Evolutionary conservation across 2,113 vertebrate genomes (phyloP).

Genomic region (Lutjanus erythropterus): DNA sequence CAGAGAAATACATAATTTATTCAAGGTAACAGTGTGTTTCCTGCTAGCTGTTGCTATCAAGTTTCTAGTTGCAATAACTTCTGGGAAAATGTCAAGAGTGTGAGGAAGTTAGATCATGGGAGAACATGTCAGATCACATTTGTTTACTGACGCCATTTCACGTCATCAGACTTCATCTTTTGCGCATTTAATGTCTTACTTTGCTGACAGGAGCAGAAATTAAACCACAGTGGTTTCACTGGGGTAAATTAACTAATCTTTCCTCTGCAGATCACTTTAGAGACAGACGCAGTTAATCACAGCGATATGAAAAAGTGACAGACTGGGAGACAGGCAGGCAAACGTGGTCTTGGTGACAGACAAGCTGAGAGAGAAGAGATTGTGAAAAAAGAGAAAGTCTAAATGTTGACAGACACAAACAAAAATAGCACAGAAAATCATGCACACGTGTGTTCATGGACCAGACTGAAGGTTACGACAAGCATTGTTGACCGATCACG

Average conservation of each 20-base stretch:
- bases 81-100: too few relatives aligned
- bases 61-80: too few relatives aligned
- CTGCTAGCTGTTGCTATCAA: too few relatives aligned
- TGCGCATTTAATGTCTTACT: too few relatives aligned
- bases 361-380: background rate
- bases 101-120: too few relatives aligned
- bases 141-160: too few relatives aligned
- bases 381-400: conserved; percentile 27
- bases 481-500: conserved; percentile 79
- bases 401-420: conserved; percentile 42
- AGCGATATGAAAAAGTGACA: conserved; percentile 41
- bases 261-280: conserved; percentile 13
- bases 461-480: conserved; percentile 64
- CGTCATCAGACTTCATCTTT: too few relatives aligned
- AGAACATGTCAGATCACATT: too few relatives aligned
- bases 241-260: conserved; percentile 9
- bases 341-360: conserved; percentile 10
- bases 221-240: background rate
- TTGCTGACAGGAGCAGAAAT: background rate
- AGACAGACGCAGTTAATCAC: conserved; percentile 18
- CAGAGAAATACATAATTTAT: too few relatives aligned
- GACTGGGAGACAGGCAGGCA: conserved; percentile 31
- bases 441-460: conserved; percentile 19
- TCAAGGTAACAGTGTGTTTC: too few relatives aligned
- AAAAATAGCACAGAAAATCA: conserved; percentile 58